Evolutionary conservation across 2,888 invertebrate species (phyloP), one percentile per base, ranked within the genome.

Genomic region (Hirtodrosophila alboralis): DNA sequence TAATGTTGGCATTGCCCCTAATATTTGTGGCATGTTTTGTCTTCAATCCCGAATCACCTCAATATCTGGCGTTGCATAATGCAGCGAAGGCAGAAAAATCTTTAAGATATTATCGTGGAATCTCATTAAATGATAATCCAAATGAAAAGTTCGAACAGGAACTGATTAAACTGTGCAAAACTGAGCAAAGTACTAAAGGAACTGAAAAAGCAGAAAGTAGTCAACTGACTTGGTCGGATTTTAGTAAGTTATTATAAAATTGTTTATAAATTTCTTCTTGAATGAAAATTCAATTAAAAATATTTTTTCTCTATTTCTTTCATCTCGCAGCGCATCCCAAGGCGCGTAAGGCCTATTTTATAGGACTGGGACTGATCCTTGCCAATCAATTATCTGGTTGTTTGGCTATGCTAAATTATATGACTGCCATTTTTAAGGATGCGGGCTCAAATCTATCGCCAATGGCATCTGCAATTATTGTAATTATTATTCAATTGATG

Each of bases 351-450:
- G 87, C 87, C 0, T 68, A 88, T 10, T 27, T 78, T 1, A 87
- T 88, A 47, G 86, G 88, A 6, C 47, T 86, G 9, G 79, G 54
- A 2, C 63, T 90, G 5, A 75, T 89, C 72, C 68, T 72, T 0
- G 43, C 88, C 5, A 88, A 87, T 70, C 88, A 89, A 47, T 76
- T 86, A 23, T 83, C 83, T 33, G 89, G 89, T 3, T 84, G 86
- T 30, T 88, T 87, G 45, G 88, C 86, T 1, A 80, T 89, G 85
- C 34, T 89, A 0, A 89, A 86, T 38, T 89, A 88, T 31, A 85
- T 87, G 2, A 87, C 88, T 1, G 72, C 71, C 3, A 89, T 89
- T 12, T 89, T 89, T 36, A 18, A 81, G 38, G 67, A 87, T 51
- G 68, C 88, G 3, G 89, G 88, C 0, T 89, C 89, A 3, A 86